Evolutionary conservation across 2,113 vertebrate genomes (phyloP).

Genomic region (Pelodiscus sinensis): DNA sequence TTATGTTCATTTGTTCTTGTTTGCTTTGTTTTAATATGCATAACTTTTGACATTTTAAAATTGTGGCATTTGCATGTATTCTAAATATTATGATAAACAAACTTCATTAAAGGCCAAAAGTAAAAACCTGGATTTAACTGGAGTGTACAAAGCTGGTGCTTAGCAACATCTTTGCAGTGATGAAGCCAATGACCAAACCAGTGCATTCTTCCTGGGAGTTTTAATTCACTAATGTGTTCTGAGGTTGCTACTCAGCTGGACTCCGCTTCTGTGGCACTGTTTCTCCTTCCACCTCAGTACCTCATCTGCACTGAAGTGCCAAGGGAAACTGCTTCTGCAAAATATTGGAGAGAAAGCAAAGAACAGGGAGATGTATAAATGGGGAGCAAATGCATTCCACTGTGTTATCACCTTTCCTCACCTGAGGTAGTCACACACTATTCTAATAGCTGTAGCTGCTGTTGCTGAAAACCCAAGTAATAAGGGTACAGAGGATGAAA

Average conservation of each 20-base stretch:
- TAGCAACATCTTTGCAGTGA: not conserved
- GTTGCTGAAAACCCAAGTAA: not conserved
- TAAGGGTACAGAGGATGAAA: not conserved
- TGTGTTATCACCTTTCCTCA: not conserved
- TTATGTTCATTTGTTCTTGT: not conserved
- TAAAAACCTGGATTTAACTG: not conserved
- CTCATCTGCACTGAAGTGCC: not conserved
- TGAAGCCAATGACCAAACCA: not conserved
- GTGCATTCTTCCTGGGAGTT: not conserved
- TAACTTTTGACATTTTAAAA: not conserved
- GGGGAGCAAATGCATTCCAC: not conserved
- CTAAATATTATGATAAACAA: not conserved
- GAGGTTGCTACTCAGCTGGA: not conserved
- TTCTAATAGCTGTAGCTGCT: not conserved
- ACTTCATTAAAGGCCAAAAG: not conserved
- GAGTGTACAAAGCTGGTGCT: not conserved
- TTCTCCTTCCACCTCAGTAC: not conserved
- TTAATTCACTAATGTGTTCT: not conserved
- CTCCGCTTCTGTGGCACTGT: not conserved
- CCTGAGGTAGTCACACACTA: not conserved
- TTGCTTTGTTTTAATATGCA: not conserved
- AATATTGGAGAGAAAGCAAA: not conserved
- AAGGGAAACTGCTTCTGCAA: not conserved
- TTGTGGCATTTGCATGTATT: accelerated
- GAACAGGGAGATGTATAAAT: not conserved